Base-by-base conservation (phyloP, 2,113 vertebrate genomes). In the Neodontobutis hainanensis region DNA sequence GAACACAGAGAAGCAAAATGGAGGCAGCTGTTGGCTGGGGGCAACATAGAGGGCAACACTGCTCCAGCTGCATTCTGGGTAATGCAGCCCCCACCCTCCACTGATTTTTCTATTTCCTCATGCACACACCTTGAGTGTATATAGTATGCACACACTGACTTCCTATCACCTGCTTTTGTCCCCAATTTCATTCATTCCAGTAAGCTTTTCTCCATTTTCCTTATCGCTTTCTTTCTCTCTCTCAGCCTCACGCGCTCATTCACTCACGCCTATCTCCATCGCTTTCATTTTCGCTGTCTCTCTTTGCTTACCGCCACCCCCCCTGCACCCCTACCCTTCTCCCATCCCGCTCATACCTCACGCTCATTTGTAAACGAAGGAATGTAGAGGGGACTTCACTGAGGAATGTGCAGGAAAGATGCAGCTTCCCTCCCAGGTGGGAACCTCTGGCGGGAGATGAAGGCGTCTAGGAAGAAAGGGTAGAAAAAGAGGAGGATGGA, bases 181-280 rank as follows among this genome's bases (percentile, higher is more conserved):
- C 76, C 71, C 82, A 78, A 77, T 88, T 89, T 85, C 77, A 86
- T 87, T 89, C 86, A 90, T 85, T 85, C 80, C 81, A 81, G 74
- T 81, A 78, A 84, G 86, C 81, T 89, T 87, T 89, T 87, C 78
- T 88, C 89, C 85, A 88, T 83, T 90, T 87, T 80, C 82, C 85
- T 88, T 89, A 88, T 89, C 86, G 82, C 70, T 86, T 77, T 87
- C 78, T 86, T 61, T 77, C 70, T 77, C 77, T 80, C 71, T 82
- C 79, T 82, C 73, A 58, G 70, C 74, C 75, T 76, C 75, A 70
- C 74, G 77, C 75, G 68, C 76, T 85, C 77, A 81, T 80, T 82
- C 85, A 87, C 71, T 86, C 82, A 72, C 11, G 56, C 79, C 84
- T 87, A 88, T 88, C 83, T 87, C 85, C 80, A 86, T 88, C 83